These are phyloP conservation scores for Hypomecis punctinalis DNA, from an alignment of 2,888 invertebrate genomes.

Conservation along the genomic window DNA sequence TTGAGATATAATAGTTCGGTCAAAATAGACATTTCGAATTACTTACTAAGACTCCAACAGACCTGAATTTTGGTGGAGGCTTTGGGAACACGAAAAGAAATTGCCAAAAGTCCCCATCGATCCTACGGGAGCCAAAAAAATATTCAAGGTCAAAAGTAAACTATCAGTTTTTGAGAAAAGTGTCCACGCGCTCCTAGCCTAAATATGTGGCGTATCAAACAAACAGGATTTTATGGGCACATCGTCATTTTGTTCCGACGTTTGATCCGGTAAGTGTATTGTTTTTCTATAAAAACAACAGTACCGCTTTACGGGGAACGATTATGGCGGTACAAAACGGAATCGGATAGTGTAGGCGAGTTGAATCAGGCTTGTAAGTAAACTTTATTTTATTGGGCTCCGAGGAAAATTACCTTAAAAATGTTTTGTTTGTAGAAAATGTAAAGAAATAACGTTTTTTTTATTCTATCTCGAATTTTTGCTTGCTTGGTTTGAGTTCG, in stretches of 20 bases:
- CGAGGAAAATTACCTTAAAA: background rate
- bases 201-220: conserved; percentile 32
- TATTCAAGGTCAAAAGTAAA: no score
- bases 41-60: no score
- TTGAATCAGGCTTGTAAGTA: conserved; percentile 13
- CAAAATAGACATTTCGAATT: no score
- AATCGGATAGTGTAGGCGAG: conserved; percentile 19
- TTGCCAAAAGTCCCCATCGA: no score
- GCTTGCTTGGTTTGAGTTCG: no score
- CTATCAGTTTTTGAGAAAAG: no score
- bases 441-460: no score
- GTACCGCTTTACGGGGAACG: conserved; percentile 28
- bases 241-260: conserved; percentile 28
- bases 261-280: conserved; percentile 37
- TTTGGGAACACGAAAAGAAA: no score
- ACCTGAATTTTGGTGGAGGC: no score
- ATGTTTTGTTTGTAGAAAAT: background rate
- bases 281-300: conserved; percentile 34
- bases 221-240: conserved; percentile 31
- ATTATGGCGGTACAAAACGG: conserved; percentile 20
- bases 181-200: conserved; percentile 1
- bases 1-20: no score
- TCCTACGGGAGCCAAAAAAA: no score
- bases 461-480: no score
- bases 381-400: conserved; percentile 3